Percentiles rank a stretch among this genome's conserved stretches.
phyloP scores from a whole-genome alignment of 1,140 invertebrate genomes.

The Gryon sp. region DNA sequence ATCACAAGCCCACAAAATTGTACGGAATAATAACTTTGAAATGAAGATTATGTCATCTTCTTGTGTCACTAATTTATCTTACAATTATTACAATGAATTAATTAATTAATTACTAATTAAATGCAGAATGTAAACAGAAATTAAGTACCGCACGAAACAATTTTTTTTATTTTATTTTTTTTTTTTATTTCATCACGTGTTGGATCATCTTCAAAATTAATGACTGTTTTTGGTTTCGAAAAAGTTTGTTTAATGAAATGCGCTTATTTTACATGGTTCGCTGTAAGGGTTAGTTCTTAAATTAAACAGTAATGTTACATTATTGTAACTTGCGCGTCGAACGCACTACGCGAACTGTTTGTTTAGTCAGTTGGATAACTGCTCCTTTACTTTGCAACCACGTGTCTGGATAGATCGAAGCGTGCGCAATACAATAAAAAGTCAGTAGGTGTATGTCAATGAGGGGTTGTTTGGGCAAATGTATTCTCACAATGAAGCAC shows the following conservation, averaged over 20 bases:
- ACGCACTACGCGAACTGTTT: slow-evolving; percentile 53
- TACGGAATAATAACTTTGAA: slow-evolving; percentile 1
- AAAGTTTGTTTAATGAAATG: background rate
- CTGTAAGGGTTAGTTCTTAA: background rate
- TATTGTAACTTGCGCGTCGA: slow-evolving; percentile 50
- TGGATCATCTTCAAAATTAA: background rate
- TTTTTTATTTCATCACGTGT: too few species aligned
- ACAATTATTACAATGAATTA: background rate
- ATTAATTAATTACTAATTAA: too few species aligned
- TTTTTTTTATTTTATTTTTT: background rate
- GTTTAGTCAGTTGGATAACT: slow-evolving; percentile 50
- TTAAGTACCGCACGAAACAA: background rate
- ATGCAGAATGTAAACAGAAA: too few species aligned
- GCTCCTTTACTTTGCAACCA: slow-evolving; percentile 57
- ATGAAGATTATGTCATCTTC: slow-evolving; percentile 7
- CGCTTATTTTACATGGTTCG: background rate
- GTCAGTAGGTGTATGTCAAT: slow-evolving; percentile 9
- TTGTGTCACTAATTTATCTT: background rate
- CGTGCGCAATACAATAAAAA: slow-evolving; percentile 50
- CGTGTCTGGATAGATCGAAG: slow-evolving; percentile 54
- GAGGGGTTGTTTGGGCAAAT: slow-evolving; percentile 44
- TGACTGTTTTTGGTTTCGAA: background rate
- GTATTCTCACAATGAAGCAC: slow-evolving; percentile 11
- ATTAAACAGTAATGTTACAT: slow-evolving; percentile 22
- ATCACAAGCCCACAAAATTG: slow-evolving; percentile 30